Evolutionary conservation across 2,113 vertebrate species (phyloP).

Genomic region (Engraulis encrasicolus): DNA sequence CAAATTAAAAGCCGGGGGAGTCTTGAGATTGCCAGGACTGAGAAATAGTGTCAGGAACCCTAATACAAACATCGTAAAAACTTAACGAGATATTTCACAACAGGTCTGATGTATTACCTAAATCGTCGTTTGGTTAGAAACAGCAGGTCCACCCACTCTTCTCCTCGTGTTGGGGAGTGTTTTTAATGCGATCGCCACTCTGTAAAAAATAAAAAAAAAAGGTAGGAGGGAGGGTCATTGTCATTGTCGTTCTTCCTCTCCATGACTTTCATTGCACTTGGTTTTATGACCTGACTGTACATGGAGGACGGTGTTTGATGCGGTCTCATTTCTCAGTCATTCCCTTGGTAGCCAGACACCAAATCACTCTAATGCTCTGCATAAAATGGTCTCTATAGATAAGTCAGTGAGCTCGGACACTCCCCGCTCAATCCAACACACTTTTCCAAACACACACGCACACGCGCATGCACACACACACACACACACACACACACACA

Average conservation of each 20-base stretch:
- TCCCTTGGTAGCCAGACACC: neutral
- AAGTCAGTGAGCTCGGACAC: neutral
- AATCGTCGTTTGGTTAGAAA: constrained; percentile 1
- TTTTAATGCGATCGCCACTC: neutral
- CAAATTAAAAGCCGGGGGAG: constrained; percentile 33
- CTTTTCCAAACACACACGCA: too few relatives aligned
- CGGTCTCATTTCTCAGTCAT: constrained; percentile 11
- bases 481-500: too few relatives aligned
- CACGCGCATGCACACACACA: too few relatives aligned
- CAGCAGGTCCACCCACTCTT: constrained; percentile 3
- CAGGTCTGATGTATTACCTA: constrained; percentile 42
- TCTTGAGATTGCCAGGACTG: constrained; percentile 18
- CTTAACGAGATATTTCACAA: constrained; percentile 51
- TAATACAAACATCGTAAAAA: constrained; percentile 50
- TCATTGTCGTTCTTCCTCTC: constrained; percentile 11
- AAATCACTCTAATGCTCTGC: neutral
- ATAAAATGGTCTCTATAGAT: neutral
- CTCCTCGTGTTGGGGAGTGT: constrained; percentile 6
- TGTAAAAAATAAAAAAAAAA: neutral
- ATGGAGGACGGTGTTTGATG: constrained; percentile 12
- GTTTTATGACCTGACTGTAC: constrained; percentile 18
- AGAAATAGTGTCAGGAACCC: constrained; percentile 35
- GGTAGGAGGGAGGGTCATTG: neutral
- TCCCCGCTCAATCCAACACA: neutral
- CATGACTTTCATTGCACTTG: constrained; percentile 13